Evolutionary conservation across 2,113 vertebrate species (phyloP).

Genomic region (Lampris megalopsis): DNA sequence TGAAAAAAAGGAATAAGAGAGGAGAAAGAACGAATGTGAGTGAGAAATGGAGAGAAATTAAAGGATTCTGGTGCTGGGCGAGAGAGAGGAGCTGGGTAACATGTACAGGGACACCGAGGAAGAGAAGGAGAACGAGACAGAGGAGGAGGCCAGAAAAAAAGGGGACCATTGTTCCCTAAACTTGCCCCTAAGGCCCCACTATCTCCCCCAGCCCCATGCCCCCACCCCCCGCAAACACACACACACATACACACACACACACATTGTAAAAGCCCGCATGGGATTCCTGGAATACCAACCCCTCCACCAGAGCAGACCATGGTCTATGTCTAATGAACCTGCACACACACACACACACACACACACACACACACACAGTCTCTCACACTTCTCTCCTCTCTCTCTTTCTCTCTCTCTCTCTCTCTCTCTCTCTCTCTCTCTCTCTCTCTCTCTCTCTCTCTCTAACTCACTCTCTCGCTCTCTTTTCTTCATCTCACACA

Average conservation of each 20-base stretch:
- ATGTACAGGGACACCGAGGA: constrained; percentile 38
- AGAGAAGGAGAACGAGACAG: constrained; percentile 23
- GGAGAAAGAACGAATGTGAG: background rate
- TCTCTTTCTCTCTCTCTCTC: too few relatives aligned
- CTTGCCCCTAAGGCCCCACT: constrained; percentile 71
- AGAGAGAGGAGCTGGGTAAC: constrained; percentile 39
- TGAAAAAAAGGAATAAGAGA: constrained; percentile 5
- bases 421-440: too few relatives aligned
- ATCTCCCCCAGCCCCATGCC: constrained; percentile 64
- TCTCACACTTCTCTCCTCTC: too few relatives aligned
- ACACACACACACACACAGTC: background rate
- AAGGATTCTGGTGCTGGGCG: constrained; percentile 24
- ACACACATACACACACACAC: constrained; percentile 39
- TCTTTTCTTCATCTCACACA: background rate
- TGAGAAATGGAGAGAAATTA: constrained; percentile 26
- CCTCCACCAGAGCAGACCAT: constrained; percentile 55
- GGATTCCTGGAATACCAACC: constrained; percentile 68
- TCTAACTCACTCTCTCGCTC: too few relatives aligned
- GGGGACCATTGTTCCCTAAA: constrained; percentile 63
- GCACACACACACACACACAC: background rate
- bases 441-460: too few relatives aligned
- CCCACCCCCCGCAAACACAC: constrained; percentile 44
- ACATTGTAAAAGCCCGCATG: constrained; percentile 60
- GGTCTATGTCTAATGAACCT: constrained; percentile 44
- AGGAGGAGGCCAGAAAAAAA: constrained; percentile 51